Conservation (phyloP, 2,797 vertebrate genomes). For the Scarus forsteni region DNA sequence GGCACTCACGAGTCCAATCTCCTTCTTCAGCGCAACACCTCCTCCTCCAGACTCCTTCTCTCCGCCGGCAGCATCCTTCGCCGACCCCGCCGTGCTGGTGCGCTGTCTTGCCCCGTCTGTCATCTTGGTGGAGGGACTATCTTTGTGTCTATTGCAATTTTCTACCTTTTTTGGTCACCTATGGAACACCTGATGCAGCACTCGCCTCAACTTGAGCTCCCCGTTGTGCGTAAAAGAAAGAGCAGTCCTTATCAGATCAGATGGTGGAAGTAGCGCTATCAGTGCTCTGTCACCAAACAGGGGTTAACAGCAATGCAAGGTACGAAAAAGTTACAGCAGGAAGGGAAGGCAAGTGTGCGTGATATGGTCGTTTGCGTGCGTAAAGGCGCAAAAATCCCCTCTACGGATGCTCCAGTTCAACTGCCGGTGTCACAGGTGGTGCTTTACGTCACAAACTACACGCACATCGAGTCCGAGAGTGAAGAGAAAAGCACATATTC, state of each 20-base stretch:
- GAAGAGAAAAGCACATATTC: constrained; percentile 44
- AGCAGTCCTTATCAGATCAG: constrained; percentile 19
- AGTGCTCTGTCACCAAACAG: constrained; percentile 20
- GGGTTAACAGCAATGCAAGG: background rate
- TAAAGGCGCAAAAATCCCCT: background rate
- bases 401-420: background rate
- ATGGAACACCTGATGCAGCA: constrained; percentile 20
- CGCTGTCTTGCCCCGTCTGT: constrained; percentile 90
- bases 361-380: background rate
- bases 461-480: constrained; percentile 32
- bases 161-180: background rate
- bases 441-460: constrained; percentile 1
- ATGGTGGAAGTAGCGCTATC: constrained; percentile 28
- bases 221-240: constrained; percentile 24
- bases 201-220: background rate
- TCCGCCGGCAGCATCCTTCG: constrained; percentile 66
- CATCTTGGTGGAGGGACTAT: constrained; percentile 72
- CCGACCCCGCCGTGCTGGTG: constrained; percentile 73
- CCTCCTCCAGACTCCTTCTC: constrained; percentile 74
- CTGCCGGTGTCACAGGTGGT: constrained; percentile 18
- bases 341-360: background rate
- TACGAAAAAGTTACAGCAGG: too few species aligned
- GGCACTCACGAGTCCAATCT: constrained; percentile 93
- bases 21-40: constrained; percentile 92
- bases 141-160: background rate